phyloP scores from a whole-genome alignment of 2,888 invertebrate genomes.

The Cephonodes hylas region DNA sequence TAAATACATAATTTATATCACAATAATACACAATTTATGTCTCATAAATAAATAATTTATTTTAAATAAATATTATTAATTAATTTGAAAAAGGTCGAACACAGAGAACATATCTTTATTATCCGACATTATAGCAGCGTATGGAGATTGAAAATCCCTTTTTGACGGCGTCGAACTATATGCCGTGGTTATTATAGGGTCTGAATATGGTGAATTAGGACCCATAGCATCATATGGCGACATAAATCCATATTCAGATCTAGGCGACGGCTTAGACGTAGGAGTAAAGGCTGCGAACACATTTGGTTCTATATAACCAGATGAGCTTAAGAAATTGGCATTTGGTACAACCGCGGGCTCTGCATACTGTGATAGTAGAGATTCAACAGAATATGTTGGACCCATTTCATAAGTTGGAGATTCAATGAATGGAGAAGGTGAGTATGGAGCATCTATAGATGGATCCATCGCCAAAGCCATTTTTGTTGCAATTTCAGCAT shows the following conservation, averaged over 20 bases:
- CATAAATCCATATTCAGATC: slow-evolving; percentile 4
- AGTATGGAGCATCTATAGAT: neutral
- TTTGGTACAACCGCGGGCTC: neutral
- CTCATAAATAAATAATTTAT: neutral
- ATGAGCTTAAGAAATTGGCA: neutral
- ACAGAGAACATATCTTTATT: slow-evolving; percentile 46
- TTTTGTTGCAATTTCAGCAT: slow-evolving; percentile 4
- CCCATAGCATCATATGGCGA: slow-evolving; percentile 11
- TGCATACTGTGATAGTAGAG: neutral
- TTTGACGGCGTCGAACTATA: slow-evolving; percentile 29
- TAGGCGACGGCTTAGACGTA: neutral
- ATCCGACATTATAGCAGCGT: slow-evolving; percentile 46
- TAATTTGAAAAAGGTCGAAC: slow-evolving; percentile 36
- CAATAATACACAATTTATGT: neutral
- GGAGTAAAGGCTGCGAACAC: neutral
- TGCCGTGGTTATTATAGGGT: neutral
- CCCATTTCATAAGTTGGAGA: neutral
- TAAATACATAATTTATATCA: neutral
- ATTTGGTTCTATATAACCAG: neutral
- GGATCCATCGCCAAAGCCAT: slow-evolving; percentile 6
- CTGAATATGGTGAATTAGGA: neutral
- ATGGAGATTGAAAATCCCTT: slow-evolving; percentile 55
- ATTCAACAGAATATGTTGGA: neutral
- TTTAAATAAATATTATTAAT: neutral
- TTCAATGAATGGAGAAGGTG: slow-evolving; percentile 6